A percentile compares a stretch with the other conserved stretches of the same genome.
These are phyloP conservation scores for Charaxes varanes DNA, from an alignment of 1,140 invertebrate species.

Conservation along the genomic window DNA sequence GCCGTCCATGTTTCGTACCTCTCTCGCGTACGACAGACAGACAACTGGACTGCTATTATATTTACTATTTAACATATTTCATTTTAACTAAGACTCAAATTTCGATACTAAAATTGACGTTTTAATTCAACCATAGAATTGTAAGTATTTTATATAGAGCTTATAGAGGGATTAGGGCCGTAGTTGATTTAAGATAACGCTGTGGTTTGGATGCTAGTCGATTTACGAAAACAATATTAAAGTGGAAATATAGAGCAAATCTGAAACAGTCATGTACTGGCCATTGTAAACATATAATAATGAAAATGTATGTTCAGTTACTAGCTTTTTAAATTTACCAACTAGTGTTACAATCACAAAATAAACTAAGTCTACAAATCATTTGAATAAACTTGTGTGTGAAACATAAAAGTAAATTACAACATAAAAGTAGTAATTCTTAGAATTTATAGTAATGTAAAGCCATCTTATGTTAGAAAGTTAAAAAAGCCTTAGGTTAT, in stretches of 20 bases:
- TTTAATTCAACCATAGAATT: conserved; percentile 46
- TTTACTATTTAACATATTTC: conserved; percentile 37
- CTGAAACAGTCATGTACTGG: neutral
- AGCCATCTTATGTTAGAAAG: too few relatives aligned
- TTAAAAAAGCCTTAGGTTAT: too few relatives aligned
- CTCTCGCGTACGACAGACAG: conserved; percentile 26
- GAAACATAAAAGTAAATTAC: too few relatives aligned
- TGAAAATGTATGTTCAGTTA: too few relatives aligned
- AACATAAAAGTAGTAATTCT: too few relatives aligned
- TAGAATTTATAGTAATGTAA: too few relatives aligned
- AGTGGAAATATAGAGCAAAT: neutral
- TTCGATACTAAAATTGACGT: conserved; percentile 54
- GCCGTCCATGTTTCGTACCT: conserved; percentile 58
- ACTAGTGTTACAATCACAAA: too few relatives aligned
- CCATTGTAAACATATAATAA: too few relatives aligned
- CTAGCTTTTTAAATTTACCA: too few relatives aligned
- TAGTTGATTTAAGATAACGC: conserved; percentile 31
- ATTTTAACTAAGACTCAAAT: conserved; percentile 49
- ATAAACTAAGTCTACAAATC: too few relatives aligned
- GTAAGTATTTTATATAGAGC: conserved; percentile 69
- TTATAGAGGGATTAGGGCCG: conserved; percentile 66
- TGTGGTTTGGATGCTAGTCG: conserved; percentile 21
- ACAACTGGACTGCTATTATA: conserved; percentile 52
- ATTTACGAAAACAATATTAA: too few relatives aligned
- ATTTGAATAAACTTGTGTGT: too few relatives aligned